Evolutionary conservation across 2,888 invertebrate genomes (phyloP).

Genomic region (Drosophila tripunctata): DNA sequence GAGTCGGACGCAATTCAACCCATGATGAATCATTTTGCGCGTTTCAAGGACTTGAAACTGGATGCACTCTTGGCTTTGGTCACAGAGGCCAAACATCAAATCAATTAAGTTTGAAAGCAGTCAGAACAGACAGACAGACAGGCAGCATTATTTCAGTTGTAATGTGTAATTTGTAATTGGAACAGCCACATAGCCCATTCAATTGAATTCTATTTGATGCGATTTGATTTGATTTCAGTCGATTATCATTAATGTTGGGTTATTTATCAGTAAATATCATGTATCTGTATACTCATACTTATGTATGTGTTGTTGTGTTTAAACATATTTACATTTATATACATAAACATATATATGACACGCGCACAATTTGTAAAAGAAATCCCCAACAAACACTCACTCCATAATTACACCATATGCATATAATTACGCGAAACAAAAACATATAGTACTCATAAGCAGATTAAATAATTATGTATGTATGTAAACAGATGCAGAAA

Average conservation of each 20-base stretch:
- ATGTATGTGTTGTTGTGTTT: conserved; percentile 62
- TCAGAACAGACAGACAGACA: no score
- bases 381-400: conserved; percentile 21
- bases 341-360: conserved; percentile 31
- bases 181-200: conserved; percentile 23
- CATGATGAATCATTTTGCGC: conserved; percentile 83
- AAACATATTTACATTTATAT: conserved; percentile 39
- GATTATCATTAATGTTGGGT: conserved; percentile 34
- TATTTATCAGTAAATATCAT: conserved; percentile 53
- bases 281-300: conserved; percentile 56
- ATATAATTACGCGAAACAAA: conserved; percentile 23
- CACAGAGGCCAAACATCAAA: conserved; percentile 83
- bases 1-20: conserved; percentile 84
- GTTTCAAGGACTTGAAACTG: conserved; percentile 83
- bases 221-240: conserved; percentile 36
- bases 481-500: conserved; percentile 41
- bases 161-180: conserved; percentile 16
- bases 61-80: conserved; percentile 83
- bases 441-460: conserved; percentile 56
- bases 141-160: conserved; percentile 23
- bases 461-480: no score
- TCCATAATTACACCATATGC: conserved; percentile 23
- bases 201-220: no score
- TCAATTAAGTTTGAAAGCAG: conserved; percentile 75
- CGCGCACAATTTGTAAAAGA: conserved; percentile 55